Base-by-base conservation (phyloP, 2,888 invertebrate genomes). In the Cryptophagus acutangulus region DNA sequence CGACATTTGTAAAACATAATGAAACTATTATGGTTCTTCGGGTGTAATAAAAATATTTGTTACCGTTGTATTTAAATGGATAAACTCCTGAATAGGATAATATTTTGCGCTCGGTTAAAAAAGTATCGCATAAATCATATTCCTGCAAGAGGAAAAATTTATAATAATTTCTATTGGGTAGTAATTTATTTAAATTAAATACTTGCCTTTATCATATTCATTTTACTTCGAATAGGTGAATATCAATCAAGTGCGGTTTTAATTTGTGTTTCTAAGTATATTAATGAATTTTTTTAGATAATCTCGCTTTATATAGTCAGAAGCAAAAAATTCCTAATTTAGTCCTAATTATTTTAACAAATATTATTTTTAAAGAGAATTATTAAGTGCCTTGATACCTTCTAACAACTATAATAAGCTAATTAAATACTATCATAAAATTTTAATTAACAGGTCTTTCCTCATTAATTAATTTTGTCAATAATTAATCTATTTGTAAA, bases 61-160 rank as follows among this genome's bases (percentile, higher is more conserved):
- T 12, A 26, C n/a, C 12, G 4, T 3, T 26, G 3, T n/a, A 12
- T 3, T 38, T 18, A 8, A 24, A 14, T 16, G 48, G 45, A 36
- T 46, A 46, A 10, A 48, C 25, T 17, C 48, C 46, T 6, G 33
- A 36, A 10, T 33, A 30, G 8, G 14, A 13, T 16, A 46, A 31
- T 2, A 48, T 10, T 3, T 12, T 35, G 30, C 16, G 38, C 20
- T 48, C 46, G n/a, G 18, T 36, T 20, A 25, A 13, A n/a, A 26
- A n/a, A n/a, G n/a, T n/a, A n/a, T n/a, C 3, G n/a, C 26, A 26
- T 3, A 4, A 12, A 12, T 12, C n/a, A 4, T 12, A n/a, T 4
- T 26, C 5, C 26, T 12, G 3, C 26, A 20, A 20, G 20, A 20
- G n/a, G n/a, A n/a, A n/a, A n/a, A n/a, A n/a, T n/a, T n/a, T n/a